phyloP scores from a whole-genome alignment of 2,888 invertebrate species.

The Cecidostiba fungosa region DNA sequence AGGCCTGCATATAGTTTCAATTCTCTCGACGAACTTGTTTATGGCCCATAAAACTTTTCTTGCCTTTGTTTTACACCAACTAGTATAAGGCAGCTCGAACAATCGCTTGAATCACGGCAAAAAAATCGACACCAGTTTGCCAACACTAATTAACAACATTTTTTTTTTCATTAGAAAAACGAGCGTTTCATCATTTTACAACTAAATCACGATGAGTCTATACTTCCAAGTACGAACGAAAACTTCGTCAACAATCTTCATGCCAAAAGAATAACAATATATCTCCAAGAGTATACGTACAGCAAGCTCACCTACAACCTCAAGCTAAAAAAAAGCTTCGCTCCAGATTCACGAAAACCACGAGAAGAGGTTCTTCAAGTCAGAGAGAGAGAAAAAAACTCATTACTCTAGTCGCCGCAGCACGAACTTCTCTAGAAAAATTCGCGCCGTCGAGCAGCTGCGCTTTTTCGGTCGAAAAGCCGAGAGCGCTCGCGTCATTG shows the following conservation, averaged over 20 bases:
- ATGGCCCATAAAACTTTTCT: slow-evolving; percentile 10
- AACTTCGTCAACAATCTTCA: neutral
- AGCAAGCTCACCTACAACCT: neutral
- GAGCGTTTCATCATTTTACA: neutral
- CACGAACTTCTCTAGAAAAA: neutral
- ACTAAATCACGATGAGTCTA: neutral
- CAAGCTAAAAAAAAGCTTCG: neutral
- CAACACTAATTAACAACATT: neutral
- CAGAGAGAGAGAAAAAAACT: neutral
- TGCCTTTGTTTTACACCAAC: neutral
- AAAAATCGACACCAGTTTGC: neutral
- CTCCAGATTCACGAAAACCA: neutral
- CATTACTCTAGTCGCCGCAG: neutral
- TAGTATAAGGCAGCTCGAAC: neutral
- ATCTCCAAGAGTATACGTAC: neutral
- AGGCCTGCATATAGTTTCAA: neutral
- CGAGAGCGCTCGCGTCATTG: neutral
- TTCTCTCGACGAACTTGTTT: neutral
- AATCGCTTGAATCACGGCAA: neutral
- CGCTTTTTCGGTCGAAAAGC: neutral
- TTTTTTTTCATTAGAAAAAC: neutral
- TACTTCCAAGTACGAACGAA: neutral
- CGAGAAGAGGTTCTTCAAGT: neutral
- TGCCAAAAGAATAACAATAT: neutral
- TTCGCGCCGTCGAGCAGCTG: neutral